These are phyloP conservation scores for Sisyra terminalis DNA, from an alignment of 2,888 invertebrate species.

Conservation along the genomic window DNA sequence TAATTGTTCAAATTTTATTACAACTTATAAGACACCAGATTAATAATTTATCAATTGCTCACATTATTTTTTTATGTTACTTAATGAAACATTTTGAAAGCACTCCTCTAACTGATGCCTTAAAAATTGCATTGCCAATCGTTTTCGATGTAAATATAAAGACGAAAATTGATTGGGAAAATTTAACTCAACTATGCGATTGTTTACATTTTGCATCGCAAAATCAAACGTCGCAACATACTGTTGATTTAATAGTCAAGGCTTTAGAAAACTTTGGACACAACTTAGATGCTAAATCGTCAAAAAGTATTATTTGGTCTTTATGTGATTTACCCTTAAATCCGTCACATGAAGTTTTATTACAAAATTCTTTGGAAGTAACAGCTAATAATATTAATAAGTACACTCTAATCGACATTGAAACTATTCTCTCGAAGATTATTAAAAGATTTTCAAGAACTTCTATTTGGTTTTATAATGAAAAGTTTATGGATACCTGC, in stretches of 20 bases:
- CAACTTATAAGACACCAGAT: slow-evolving; percentile 43
- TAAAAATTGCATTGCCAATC: slow-evolving; percentile 45
- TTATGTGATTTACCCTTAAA: slow-evolving; percentile 31
- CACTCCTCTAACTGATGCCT: slow-evolving; percentile 41
- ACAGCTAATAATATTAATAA: slow-evolving; percentile 28
- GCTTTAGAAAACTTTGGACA: slow-evolving; percentile 29
- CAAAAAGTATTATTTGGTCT: slow-evolving; percentile 38
- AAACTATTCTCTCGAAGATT: slow-evolving; percentile 32
- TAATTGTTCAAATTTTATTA: slow-evolving; percentile 42
- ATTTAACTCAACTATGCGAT: slow-evolving; percentile 32
- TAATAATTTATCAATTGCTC: slow-evolving; percentile 38
- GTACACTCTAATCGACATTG: slow-evolving; percentile 30
- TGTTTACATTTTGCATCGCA: slow-evolving; percentile 35
- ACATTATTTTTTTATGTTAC: slow-evolving; percentile 45
- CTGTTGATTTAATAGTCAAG: slow-evolving; percentile 34
- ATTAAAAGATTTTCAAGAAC: slow-evolving; percentile 29
- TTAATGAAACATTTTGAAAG: slow-evolving; percentile 32
- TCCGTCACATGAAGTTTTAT: slow-evolving; percentile 29
- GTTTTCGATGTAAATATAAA: slow-evolving; percentile 46
- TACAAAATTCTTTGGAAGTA: slow-evolving; percentile 34
- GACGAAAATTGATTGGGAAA: slow-evolving; percentile 36
- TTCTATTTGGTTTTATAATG: slow-evolving; percentile 39
- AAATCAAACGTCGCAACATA: slow-evolving; percentile 31
- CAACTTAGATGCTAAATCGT: slow-evolving; percentile 25
- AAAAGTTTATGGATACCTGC: slow-evolving; percentile 37